phyloP scores from a whole-genome alignment of 2,113 vertebrate species.

The Cervus canadensis region DNA sequence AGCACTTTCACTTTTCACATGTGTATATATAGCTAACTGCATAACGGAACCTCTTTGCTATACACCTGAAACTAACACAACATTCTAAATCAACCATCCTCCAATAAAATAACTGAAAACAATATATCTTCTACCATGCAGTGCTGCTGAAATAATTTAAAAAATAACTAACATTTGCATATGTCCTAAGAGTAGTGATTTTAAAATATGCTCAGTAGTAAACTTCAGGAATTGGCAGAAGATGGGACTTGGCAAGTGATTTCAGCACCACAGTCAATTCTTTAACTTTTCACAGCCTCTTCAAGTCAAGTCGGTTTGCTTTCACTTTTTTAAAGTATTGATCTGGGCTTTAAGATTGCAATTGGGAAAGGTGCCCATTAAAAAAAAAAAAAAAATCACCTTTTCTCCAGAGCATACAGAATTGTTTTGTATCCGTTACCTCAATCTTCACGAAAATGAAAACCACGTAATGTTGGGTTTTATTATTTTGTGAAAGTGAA shows the following conservation, averaged over 20 bases:
- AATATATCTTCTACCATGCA: background rate
- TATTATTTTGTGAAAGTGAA: background rate
- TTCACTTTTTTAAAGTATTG: background rate
- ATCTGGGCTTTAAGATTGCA: background rate
- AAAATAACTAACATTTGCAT: background rate
- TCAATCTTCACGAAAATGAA: background rate
- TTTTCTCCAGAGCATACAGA: background rate
- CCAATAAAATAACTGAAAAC: background rate
- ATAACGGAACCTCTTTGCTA: background rate
- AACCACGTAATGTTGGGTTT: accelerated
- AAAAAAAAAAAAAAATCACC: background rate
- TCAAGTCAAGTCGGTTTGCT: background rate
- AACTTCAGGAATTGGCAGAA: background rate
- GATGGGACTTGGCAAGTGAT: accelerated
- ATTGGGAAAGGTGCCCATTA: background rate
- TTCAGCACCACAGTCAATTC: accelerated
- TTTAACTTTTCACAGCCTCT: background rate
- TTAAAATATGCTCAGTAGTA: background rate
- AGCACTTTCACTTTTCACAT: background rate
- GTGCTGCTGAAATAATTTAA: background rate
- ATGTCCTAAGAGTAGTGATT: background rate
- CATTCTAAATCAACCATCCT: background rate
- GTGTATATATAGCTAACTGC: background rate
- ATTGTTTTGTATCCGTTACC: background rate
- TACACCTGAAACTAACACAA: background rate